phyloP scores from a whole-genome alignment of 2,797 vertebrate species.

The Periophthalmus magnuspinnatus region DNA sequence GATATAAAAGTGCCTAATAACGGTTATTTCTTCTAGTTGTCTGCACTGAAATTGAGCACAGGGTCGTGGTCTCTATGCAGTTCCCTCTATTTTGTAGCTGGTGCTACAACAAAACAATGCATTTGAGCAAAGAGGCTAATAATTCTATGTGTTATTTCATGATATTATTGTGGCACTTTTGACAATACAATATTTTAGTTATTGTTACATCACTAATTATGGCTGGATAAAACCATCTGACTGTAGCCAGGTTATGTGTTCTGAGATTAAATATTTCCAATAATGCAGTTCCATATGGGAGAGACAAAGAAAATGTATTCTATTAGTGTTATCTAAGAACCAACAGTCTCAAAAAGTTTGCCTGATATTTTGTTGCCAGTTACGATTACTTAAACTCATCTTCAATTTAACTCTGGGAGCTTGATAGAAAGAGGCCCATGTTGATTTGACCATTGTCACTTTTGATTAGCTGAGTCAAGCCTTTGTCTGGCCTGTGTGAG shows the following conservation, averaged over 20 bases:
- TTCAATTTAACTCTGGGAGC: slow-evolving; percentile 55
- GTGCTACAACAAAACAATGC: no score
- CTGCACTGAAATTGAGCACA: no score
- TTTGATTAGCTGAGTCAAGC: slow-evolving; percentile 71
- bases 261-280: background rate
- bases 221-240: background rate
- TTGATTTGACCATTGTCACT: slow-evolving; percentile 76
- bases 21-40: no score
- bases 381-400: slow-evolving; percentile 57
- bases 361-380: slow-evolving; percentile 39
- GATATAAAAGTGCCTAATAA: no score
- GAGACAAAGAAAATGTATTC: background rate
- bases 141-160: no score
- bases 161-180: no score
- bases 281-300: background rate
- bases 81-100: no score
- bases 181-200: no score
- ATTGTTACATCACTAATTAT: background rate
- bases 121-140: no score
- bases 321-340: background rate
- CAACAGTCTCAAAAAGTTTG: background rate
- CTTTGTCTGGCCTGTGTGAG: slow-evolving; percentile 68
- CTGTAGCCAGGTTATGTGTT: background rate
- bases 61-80: no score
- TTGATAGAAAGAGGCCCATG: slow-evolving; percentile 69